Evolutionary conservation across 2,113 vertebrate genomes (phyloP), one percentile per base, ranked within the genome.

Genomic region (Ciconia boyciana): DNA sequence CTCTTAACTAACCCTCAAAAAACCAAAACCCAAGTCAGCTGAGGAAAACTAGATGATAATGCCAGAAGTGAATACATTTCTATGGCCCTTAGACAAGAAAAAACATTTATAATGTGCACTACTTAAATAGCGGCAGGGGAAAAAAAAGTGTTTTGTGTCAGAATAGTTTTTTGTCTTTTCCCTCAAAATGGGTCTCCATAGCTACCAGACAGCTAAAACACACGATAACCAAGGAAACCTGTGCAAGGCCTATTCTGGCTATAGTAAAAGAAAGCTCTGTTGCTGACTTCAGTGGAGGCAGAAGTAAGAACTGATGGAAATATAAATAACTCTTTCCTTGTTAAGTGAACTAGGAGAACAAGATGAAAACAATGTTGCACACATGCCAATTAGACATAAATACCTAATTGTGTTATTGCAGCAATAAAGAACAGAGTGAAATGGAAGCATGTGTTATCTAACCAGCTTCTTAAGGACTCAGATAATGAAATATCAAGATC

Each of bases 111-210:
- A 49, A 39, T 7, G 3, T n/a, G 31, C 13, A 44, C 20, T n/a
- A n/a, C 7, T 65, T 77, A 21, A 89, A 54, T 26, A 21, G 17
- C 62, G 13, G 13, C 26, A 26, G 15, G 19, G 9, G 1, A 43
- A 75, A 66, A 46, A 29, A 25, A 76, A 39, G 10, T 15, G 1
- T 3, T 87, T 79, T 55, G 5, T 84, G 14, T 60, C 21, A 72
- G 16, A 77, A 61, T 16, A 65, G 8, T 29, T 89, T 89, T 79
- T 77, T 78, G 32, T 49, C 52, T 95, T 87, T 91, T 72, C n/a
- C 48, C 21, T 92, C 51, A 92, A 92, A 93, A 83, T 36, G 11
- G 8, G n/a, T 96, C 68, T 95, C 92, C 90, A 95, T 90, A 90
- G 83, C 64, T 92, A 94, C 92, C 54, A 90, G 57, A 60, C 44